Conservation (phyloP, 2,113 vertebrate species). For the Smithornis capensis region DNA sequence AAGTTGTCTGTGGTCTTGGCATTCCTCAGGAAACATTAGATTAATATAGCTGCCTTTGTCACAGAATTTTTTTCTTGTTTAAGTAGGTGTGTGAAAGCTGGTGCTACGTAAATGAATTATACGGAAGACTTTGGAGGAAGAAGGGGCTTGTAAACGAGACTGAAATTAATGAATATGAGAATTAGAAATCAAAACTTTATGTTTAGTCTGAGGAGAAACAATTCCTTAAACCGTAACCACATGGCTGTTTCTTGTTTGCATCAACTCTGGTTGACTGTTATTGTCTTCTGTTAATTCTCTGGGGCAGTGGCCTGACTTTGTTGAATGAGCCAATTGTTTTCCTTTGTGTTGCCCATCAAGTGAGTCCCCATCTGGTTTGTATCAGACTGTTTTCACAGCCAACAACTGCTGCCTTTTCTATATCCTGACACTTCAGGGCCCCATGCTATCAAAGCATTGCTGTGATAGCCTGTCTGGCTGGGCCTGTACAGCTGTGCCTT, state of each 20-base stretch:
- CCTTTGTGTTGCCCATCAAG: slow-evolving; percentile 83
- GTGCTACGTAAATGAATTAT: slow-evolving; percentile 58
- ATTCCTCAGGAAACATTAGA: slow-evolving; percentile 58
- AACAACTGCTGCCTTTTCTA: slow-evolving; percentile 83
- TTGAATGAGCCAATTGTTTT: slow-evolving; percentile 86
- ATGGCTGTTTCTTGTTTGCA: slow-evolving; percentile 80
- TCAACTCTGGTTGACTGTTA: slow-evolving; percentile 75
- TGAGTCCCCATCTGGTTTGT: slow-evolving; percentile 88
- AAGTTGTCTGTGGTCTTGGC: slow-evolving; percentile 45
- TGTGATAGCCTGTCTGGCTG: slow-evolving; percentile 76
- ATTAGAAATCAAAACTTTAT: slow-evolving; percentile 80
- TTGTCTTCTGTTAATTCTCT: slow-evolving; percentile 78
- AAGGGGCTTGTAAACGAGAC: slow-evolving; percentile 45
- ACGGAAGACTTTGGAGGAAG: slow-evolving; percentile 49
- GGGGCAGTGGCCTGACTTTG: slow-evolving; percentile 76
- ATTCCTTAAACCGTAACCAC: slow-evolving; percentile 70
- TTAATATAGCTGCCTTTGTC: slow-evolving; percentile 40
- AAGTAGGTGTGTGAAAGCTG: slow-evolving; percentile 51
- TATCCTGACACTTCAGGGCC: slow-evolving; percentile 84
- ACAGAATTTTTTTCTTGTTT: neutral
- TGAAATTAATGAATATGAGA: slow-evolving; percentile 75
- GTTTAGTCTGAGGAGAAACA: slow-evolving; percentile 79
- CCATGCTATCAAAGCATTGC: slow-evolving; percentile 80
- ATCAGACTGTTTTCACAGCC: slow-evolving; percentile 89
- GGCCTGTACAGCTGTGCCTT: slow-evolving; percentile 74